Evolutionary conservation across 1,140 invertebrate species (phyloP), one percentile per base, ranked within the genome.

Genomic region (Leptinotarsa texana): DNA sequence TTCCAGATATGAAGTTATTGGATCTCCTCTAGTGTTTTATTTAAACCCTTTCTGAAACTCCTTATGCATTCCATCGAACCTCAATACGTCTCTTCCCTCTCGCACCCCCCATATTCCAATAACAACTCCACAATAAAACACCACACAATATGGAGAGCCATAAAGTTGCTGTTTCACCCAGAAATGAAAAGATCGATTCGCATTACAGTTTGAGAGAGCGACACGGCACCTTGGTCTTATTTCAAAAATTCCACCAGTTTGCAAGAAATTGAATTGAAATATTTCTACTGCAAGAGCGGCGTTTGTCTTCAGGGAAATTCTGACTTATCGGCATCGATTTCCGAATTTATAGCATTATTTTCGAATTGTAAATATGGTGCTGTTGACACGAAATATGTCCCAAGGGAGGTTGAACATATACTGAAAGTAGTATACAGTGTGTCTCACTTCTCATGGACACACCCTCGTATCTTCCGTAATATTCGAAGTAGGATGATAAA

Each of bases 261-360:
- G 68, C 68, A 69, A 69, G 48, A 69, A 69, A 69, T 48, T 69
- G 68, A 69, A 69, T 69, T 51, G 68, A 18, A 69, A 69, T 69
- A 69, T 69, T 48, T 57, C 68, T 49, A 15, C 17, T 18, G 48
- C 68, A 48, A 69, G 24, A 42, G 18, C 68, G 21, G 48, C 42
- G 22, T 69, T 48, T 69, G 68, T 69, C 68, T 69, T 69, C 68
- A 42, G 48, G 17, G 48, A 69, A 49, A 69, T 21, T 49, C 17
- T 21, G 68, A 69, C 68, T 69, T 69, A 69, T 69, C 24, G 48
- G 42, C 4, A 13, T 48, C 68, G 68, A 69, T 69, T 49, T 2
- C 8, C 13, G 42, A 69, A 69, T 69, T 69, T 69, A 69, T 69
- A n/a, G 48, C 68, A 51, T 22, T 49, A 69, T 69, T 69, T 69